Evolutionary conservation across 1,140 invertebrate genomes (phyloP).

Genomic region (Musca domestica): DNA sequence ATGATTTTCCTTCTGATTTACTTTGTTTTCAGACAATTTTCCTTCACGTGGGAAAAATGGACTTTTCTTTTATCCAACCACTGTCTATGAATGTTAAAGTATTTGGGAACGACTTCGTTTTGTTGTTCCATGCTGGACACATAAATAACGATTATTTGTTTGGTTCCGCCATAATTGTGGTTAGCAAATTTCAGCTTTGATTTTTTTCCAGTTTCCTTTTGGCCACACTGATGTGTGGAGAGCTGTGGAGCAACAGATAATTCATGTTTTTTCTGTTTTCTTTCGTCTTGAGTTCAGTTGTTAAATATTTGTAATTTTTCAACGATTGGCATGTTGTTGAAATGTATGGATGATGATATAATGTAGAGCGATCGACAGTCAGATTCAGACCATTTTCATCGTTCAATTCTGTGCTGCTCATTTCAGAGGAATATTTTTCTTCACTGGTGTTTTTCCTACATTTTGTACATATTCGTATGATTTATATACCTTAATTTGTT

Average conservation of each 20-base stretch:
- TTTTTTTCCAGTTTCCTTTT: background rate
- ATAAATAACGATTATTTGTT: slow-evolving; percentile 2
- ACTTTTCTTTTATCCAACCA: too few relatives aligned
- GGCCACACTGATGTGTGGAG: background rate
- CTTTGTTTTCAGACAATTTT: too few relatives aligned
- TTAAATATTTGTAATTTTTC: slow-evolving; percentile 21
- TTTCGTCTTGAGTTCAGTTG: background rate
- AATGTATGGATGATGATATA: background rate
- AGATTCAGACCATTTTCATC: background rate
- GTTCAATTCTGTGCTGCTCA: background rate
- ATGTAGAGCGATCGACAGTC: background rate
- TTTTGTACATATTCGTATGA: too few relatives aligned
- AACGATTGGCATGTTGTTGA: slow-evolving; percentile 17
- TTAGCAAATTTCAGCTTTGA: background rate
- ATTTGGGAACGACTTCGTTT: too few relatives aligned
- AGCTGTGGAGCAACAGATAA: background rate
- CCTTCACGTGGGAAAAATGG: too few relatives aligned
- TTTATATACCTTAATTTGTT: background rate
- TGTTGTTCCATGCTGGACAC: too few relatives aligned
- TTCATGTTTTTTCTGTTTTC: background rate
- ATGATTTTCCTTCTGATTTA: too few relatives aligned
- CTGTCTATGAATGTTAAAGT: too few relatives aligned
- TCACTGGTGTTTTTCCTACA: background rate
- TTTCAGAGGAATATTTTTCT: background rate
- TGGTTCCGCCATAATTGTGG: background rate